Conservation (phyloP, 2,888 invertebrate species). For the Calameuta pallipes region DNA sequence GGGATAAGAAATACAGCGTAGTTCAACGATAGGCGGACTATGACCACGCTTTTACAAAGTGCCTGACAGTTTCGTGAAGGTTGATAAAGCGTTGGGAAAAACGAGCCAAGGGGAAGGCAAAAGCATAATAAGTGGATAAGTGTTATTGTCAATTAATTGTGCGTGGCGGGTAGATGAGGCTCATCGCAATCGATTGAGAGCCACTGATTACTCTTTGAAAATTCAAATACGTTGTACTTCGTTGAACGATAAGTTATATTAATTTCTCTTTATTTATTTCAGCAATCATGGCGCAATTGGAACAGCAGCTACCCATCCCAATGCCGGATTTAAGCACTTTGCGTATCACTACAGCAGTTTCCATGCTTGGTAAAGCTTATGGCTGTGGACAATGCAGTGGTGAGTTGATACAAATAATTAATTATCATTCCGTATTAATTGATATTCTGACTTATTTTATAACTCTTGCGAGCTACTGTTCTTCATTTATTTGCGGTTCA, state of each 20-base stretch:
- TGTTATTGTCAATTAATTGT: background rate
- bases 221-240: constrained; percentile 21
- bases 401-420: constrained; percentile 40
- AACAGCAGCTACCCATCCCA: constrained; percentile 66
- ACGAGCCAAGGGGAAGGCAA: background rate
- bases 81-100: background rate
- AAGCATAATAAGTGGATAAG: background rate
- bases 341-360: constrained; percentile 68
- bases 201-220: constrained; percentile 11
- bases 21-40: background rate
- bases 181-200: background rate
- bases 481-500: background rate
- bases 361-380: constrained; percentile 70
- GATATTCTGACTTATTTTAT: background rate
- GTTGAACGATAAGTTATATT: background rate
- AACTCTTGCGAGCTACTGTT: background rate
- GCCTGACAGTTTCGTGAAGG: background rate
- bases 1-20: background rate
- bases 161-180: background rate
- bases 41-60: background rate
- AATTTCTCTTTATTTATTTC: constrained; percentile 3
- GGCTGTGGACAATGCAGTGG: constrained; percentile 68
- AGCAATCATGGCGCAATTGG: constrained; percentile 57
- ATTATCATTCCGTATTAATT: background rate
- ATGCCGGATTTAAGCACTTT: constrained; percentile 68